Conservation (phyloP, 2,888 invertebrate species). For the Patella pellucida region DNA sequence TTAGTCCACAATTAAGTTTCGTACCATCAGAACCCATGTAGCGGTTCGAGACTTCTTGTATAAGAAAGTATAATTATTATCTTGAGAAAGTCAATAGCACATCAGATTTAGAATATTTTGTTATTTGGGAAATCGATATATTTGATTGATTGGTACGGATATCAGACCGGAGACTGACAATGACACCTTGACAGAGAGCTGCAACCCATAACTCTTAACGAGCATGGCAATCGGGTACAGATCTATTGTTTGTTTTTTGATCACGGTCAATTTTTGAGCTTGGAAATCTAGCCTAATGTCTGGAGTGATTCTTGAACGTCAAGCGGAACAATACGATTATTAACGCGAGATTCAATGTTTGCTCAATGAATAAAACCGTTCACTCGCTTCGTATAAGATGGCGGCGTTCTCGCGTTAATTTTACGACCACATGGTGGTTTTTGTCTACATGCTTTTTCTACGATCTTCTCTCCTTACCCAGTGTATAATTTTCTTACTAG, state of each 20-base stretch:
- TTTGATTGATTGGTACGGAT: slow-evolving; percentile 3
- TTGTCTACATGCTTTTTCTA: not conserved
- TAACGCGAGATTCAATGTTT: not conserved
- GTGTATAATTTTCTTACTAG: slow-evolving; percentile 8
- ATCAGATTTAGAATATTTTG: not conserved
- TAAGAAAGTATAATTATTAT: slow-evolving; percentile 7
- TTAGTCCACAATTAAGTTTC: slow-evolving; percentile 9
- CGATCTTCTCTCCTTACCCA: slow-evolving; percentile 4
- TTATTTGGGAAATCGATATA: not conserved
- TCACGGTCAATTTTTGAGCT: not conserved
- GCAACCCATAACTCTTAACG: too few species aligned
- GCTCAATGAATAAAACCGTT: too few species aligned
- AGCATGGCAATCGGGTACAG: too few species aligned
- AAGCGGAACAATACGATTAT: slow-evolving; percentile 9
- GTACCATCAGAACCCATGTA: slow-evolving; percentile 5
- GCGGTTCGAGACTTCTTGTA: not conserved
- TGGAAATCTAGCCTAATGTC: not conserved
- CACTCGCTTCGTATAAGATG: too few species aligned
- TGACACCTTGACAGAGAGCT: slow-evolving; percentile 2
- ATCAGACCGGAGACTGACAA: not conserved
- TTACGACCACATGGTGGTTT: not conserved
- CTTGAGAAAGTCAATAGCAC: slow-evolving; percentile 5
- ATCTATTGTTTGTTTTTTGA: slow-evolving; percentile 4
- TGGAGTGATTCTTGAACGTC: slow-evolving; percentile 10
- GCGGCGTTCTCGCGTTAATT: not conserved